Evolutionary conservation across 2,888 invertebrate species (phyloP), one percentile per base, ranked within the genome.

Genomic region (Philonicus albiceps): DNA sequence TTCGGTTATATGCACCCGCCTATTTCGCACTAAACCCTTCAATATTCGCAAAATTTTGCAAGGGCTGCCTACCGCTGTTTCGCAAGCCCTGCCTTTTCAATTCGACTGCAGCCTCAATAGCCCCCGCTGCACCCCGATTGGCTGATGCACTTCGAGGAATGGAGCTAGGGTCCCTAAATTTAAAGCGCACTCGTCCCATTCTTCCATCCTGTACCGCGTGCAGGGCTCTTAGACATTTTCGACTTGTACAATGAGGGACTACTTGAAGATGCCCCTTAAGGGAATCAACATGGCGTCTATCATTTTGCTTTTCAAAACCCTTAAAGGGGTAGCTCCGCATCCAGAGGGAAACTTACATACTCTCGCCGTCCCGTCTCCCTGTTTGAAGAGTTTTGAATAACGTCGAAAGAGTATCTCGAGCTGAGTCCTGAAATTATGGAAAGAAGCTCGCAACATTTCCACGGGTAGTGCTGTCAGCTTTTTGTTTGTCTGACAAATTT

Each of bases 331-430:
- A 55, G 53, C 37, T 19, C 16, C n/a, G n/a, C n/a, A n/a, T n/a
- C 55, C 30, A n/a, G 53, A 81, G 55, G 81, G 55, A 53, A 53
- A 53, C 40, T 43, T 81, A 19, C 81, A 55, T 83, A 22, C 19
- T 83, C 19, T 37, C 34, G 27, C 64, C 64, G 16, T 37, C 37
- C 37, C 31, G 19, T 34, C 81, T 2, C 55, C 19, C 37, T 83
- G 81, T 83, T 83, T 83, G 64, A 83, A 83, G 81, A 64, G 81
- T 83, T 83, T 64, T 83, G 55, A 83, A 83, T 83, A 83, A 78
- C 43, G 37, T 34, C 19, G 37, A 83, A 37, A 27, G 30, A 31
- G 31, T 37, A 37, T 37, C 64, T 1, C 22, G 8, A 83, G 53
- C 55, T 64, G 5, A 11, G 22, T 64, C 34, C 64, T 55, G 27